A percentile compares a stretch with the other conserved stretches of the same genome.
Evolutionary conservation across 2,888 invertebrate genomes (phyloP).

Genomic region (Nymphalis polychloros): DNA sequence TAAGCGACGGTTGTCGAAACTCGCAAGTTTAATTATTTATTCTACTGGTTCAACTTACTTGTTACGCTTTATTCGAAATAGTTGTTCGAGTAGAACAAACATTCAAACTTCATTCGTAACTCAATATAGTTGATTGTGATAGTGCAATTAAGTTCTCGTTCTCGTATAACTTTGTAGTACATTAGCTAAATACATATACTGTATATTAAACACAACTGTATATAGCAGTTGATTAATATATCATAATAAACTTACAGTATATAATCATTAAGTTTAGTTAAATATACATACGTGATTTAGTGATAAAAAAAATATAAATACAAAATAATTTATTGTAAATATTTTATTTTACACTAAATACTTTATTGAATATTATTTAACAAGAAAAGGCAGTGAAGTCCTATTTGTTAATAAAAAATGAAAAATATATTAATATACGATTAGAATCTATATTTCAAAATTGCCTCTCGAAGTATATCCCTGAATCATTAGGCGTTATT

Average conservation of each 20-base stretch:
- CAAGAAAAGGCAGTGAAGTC: too few relatives aligned
- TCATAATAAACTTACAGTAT: too few relatives aligned
- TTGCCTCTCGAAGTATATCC: not conserved
- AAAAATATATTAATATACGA: not conserved
- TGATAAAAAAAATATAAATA: too few relatives aligned
- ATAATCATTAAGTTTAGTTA: too few relatives aligned
- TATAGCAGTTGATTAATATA: too few relatives aligned
- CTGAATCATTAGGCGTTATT: not conserved
- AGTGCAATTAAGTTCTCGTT: slow-evolving; percentile 10
- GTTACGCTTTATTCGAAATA: slow-evolving; percentile 19
- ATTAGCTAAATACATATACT: not conserved
- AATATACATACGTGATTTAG: too few relatives aligned
- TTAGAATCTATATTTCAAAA: not conserved
- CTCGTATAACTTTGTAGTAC: not conserved
- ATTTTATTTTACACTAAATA: too few relatives aligned
- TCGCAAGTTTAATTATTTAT: slow-evolving; percentile 20
- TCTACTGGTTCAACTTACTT: slow-evolving; percentile 4
- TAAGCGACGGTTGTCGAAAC: slow-evolving; percentile 11
- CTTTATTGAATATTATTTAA: too few relatives aligned
- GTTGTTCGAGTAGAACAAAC: slow-evolving; percentile 6
- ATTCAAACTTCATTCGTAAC: slow-evolving; percentile 7
- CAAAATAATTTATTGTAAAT: too few relatives aligned
- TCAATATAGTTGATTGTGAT: slow-evolving; percentile 10
- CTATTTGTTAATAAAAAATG: not conserved
- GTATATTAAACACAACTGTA: not conserved